These are phyloP conservation scores for Cladopsammia gracilis DNA, from an alignment of 64 coral and sea anemone species.

Conservation along the genomic window DNA sequence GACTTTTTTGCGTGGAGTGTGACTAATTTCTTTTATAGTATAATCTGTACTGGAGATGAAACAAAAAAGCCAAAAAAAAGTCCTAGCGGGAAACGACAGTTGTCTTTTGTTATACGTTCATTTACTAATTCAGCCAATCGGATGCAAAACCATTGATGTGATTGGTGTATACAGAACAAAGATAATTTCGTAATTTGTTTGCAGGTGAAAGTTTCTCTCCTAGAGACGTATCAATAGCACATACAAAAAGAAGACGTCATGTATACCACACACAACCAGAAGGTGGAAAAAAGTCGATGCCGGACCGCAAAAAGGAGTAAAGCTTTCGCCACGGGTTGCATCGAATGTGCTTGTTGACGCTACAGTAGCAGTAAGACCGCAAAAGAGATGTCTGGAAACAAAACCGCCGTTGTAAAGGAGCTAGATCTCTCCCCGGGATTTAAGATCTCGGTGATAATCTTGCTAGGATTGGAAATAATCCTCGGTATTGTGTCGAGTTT, in stretches of 20 bases:
- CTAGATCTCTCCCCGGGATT: conserved; percentile 34
- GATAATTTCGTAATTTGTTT: conserved; percentile 29
- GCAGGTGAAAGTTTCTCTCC: conserved; percentile 31
- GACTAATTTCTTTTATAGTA: too few relatives aligned
- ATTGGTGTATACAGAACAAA: neutral
- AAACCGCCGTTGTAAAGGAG: neutral
- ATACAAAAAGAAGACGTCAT: neutral
- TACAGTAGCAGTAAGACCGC: too few relatives aligned
- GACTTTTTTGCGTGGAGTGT: too few relatives aligned
- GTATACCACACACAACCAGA: neutral
- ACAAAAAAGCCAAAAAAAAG: neutral
- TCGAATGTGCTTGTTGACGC: neutral
- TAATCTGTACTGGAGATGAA: neutral
- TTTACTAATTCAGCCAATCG: conserved; percentile 34
- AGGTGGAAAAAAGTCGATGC: neutral
- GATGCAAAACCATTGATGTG: neutral
- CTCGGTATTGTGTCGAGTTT: conserved; percentile 61
- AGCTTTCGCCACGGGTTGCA: neutral
- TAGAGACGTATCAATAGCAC: neutral
- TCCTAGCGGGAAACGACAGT: neutral
- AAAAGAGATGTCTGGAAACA: neutral
- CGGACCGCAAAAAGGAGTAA: neutral
- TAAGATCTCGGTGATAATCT: conserved; percentile 60
- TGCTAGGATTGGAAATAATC: conserved; percentile 68
- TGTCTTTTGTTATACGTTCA: neutral